These are phyloP conservation scores for Scalopus aquaticus DNA, from an alignment of 2,113 vertebrate genomes.

Conservation along the genomic window DNA sequence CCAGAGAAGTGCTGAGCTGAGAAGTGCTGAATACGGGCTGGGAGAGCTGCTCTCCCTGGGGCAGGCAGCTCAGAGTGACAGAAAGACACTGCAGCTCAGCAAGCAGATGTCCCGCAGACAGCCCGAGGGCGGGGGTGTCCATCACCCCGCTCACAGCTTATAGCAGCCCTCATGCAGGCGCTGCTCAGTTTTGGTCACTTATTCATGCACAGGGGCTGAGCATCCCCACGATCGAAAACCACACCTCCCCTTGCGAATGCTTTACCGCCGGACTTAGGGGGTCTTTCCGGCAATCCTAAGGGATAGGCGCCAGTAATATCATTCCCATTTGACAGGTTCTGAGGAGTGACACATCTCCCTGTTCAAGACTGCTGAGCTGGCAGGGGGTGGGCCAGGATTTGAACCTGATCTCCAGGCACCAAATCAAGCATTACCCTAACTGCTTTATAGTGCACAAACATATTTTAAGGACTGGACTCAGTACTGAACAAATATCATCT, in stretches of 20 bases:
- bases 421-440: not conserved
- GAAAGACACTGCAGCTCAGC: not conserved
- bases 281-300: not conserved
- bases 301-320: no score
- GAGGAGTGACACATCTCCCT: not conserved
- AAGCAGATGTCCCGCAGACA: rapidly evolving
- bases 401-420: not conserved
- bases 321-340: not conserved
- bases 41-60: rapidly evolving
- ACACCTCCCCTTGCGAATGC: not conserved
- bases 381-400: not conserved
- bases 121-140: rapidly evolving
- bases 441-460: not conserved
- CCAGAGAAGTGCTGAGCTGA: not conserved
- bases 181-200: not conserved
- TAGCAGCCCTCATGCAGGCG: not conserved
- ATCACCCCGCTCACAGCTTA: not conserved
- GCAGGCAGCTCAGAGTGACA: rapidly evolving
- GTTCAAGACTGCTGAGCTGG: not conserved
- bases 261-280: not conserved
- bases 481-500: not conserved
- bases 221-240: not conserved
- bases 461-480: not conserved
- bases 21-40: not conserved
- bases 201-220: not conserved